A percentile compares a stretch with the other conserved stretches of the same genome.
phyloP scores from a whole-genome alignment of 2,888 invertebrate species.

The Cenopis cana region DNA sequence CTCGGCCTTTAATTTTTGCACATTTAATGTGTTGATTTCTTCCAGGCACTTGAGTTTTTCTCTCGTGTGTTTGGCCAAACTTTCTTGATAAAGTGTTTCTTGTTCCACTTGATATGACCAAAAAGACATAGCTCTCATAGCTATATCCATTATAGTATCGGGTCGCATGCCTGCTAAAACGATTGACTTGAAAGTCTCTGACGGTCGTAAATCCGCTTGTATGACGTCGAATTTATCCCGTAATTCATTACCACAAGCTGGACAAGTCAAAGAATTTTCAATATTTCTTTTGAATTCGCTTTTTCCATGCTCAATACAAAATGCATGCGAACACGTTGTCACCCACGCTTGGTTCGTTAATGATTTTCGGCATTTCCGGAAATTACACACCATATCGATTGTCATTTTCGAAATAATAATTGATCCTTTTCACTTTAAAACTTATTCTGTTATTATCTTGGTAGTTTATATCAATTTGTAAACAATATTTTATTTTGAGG shows the following conservation, averaged over 20 bases:
- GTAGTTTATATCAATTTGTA: constrained; percentile 1
- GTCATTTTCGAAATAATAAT: constrained; percentile 55
- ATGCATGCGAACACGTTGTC: constrained; percentile 84
- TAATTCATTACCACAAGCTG: constrained; percentile 80
- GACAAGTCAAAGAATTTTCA: constrained; percentile 77
- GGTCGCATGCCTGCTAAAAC: constrained; percentile 83
- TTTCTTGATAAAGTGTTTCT: constrained; percentile 80
- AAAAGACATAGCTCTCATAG: constrained; percentile 83
- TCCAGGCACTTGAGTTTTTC: constrained; percentile 79
- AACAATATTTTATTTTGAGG: constrained; percentile 42
- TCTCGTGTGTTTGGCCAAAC: constrained; percentile 74
- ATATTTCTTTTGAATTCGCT: constrained; percentile 76
- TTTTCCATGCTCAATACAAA: constrained; percentile 83
- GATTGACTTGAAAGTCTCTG: constrained; percentile 82
- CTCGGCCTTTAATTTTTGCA: constrained; percentile 79
- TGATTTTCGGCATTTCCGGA: constrained; percentile 80
- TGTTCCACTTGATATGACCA: constrained; percentile 84
- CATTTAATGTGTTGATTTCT: constrained; percentile 74
- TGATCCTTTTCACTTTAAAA: not conserved
- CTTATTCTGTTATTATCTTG: not conserved
- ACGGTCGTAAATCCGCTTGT: constrained; percentile 80
- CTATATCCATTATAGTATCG: constrained; percentile 82
- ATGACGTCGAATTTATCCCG: constrained; percentile 82
- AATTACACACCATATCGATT: constrained; percentile 81
- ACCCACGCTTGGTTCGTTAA: constrained; percentile 80